Percentiles rank a stretch among this genome's conserved stretches.
These are phyloP conservation scores for Brachyhypopomus occidentalis DNA, from an alignment of 2,113 vertebrate species.

Conservation along the genomic window DNA sequence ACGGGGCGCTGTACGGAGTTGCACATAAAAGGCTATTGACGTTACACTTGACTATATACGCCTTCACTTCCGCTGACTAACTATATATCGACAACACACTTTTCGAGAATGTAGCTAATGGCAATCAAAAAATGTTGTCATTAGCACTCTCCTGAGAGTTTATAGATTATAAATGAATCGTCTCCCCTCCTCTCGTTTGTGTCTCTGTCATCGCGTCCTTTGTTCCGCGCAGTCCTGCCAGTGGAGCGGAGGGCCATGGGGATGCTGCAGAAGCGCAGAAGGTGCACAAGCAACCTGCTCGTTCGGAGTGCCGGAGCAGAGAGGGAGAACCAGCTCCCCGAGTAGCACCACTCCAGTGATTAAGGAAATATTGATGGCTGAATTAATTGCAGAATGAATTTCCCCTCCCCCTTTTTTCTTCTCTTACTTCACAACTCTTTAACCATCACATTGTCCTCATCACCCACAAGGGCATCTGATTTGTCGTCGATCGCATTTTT, in stretches of 20 bases:
- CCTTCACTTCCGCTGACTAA: conserved; percentile 6
- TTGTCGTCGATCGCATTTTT: conserved; percentile 25
- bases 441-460: conserved; percentile 2
- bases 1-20: background rate
- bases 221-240: background rate
- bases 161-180: background rate
- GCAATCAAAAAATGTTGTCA: background rate
- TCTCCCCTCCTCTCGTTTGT: background rate
- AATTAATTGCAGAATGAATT: conserved; percentile 56
- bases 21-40: background rate
- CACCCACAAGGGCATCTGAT: conserved; percentile 18
- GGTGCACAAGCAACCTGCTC: conserved; percentile 17
- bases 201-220: background rate
- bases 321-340: conserved; percentile 41
- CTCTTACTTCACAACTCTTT: background rate
- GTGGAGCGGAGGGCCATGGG: background rate
- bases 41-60: background rate
- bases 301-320: conserved; percentile 45
- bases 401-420: conserved; percentile 32
- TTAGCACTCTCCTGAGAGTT: background rate
- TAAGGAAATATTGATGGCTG: conserved; percentile 59
- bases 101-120: background rate
- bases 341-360: conserved; percentile 55
- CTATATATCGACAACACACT: background rate
- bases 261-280: conserved; percentile 10